phyloP scores from a whole-genome alignment of 2,888 invertebrate species.

The Tetranychus piercei region DNA sequence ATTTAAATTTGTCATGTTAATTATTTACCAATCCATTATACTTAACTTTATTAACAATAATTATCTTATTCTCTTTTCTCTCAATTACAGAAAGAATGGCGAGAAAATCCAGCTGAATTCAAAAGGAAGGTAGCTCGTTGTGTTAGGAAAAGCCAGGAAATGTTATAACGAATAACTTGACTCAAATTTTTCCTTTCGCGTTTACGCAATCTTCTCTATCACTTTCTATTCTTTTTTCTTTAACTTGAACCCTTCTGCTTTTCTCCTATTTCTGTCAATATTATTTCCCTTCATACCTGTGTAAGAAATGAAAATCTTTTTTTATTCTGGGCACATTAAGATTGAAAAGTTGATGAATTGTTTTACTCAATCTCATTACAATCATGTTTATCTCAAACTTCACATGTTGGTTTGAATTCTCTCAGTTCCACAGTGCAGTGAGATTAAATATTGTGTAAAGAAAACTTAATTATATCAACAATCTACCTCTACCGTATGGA shows the following conservation, averaged over 20 bases:
- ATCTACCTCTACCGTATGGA: too few species aligned
- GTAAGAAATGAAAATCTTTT: too few species aligned
- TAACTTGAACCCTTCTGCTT: not conserved
- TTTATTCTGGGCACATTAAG: too few species aligned
- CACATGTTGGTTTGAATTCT: too few species aligned
- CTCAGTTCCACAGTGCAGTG: too few species aligned
- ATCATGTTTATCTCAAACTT: too few species aligned
- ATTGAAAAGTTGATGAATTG: too few species aligned
- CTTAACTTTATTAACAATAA: constrained; percentile 27
- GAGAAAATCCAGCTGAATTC: constrained; percentile 89
- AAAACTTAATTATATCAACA: too few species aligned
- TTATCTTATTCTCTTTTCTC: constrained; percentile 34
- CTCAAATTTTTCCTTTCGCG: not conserved
- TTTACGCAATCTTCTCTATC: not conserved
- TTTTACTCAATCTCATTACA: too few species aligned
- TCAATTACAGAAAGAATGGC: constrained; percentile 66
- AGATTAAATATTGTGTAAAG: too few species aligned
- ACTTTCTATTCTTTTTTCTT: constrained; percentile 3
- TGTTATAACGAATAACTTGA: not conserved
- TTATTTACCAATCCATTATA: not conserved
- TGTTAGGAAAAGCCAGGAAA: constrained; percentile 93
- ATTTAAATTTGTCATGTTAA: not conserved
- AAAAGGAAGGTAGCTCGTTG: constrained; percentile 92
- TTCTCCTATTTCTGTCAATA: not conserved
- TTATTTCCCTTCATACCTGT: too few species aligned